Evolutionary conservation across 2,888 invertebrate species (phyloP), one percentile per base, ranked within the genome.

Genomic region (Timandra comae): DNA sequence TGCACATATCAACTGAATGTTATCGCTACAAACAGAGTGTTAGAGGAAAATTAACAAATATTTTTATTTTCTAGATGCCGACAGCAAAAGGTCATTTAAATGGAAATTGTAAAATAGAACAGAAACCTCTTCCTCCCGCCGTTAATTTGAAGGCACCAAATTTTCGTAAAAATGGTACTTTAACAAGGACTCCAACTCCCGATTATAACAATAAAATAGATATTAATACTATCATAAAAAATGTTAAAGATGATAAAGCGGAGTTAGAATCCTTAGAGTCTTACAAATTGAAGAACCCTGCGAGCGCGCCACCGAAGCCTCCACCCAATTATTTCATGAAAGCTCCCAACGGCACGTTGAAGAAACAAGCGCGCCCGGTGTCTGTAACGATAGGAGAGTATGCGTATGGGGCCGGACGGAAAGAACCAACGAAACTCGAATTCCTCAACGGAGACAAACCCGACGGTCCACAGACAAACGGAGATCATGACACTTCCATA

Each of bases 231-330:
- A 47, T 56, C 27, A 58, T 70, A 10, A 77, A 69, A 46, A 71
- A 53, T 36, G 43, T 56, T 7, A 80, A 74, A 50, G 73, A 79
- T 28, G 91, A 91, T 40, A 86, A 88, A 20, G 93, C 91, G 7
- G 93, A 93, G 70, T 88, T 93, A 85, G 91, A 92, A 56, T 92
- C 92, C 11, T 75, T 93, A 49, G 93, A 93, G 66, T 93, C 93
- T 3, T 92, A 90, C 70, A 90, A 90, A 58, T 65, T 93, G 47
- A 91, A 90, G 46, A 90, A 91, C 59, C 89, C 91, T 12, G 77
- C 87, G 3, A 87, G 86, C 36, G 75, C 87, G 12, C 84, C 80
- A 35, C 90, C 91, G 24, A 90, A 89, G 56, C 92, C 92, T 5
- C 93, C 93, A 8, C 84, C 88, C 12, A 89, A 89, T 30, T 93